phyloP scores from a whole-genome alignment of 2,797 vertebrate genomes.

The Gobio occitaniae region DNA sequence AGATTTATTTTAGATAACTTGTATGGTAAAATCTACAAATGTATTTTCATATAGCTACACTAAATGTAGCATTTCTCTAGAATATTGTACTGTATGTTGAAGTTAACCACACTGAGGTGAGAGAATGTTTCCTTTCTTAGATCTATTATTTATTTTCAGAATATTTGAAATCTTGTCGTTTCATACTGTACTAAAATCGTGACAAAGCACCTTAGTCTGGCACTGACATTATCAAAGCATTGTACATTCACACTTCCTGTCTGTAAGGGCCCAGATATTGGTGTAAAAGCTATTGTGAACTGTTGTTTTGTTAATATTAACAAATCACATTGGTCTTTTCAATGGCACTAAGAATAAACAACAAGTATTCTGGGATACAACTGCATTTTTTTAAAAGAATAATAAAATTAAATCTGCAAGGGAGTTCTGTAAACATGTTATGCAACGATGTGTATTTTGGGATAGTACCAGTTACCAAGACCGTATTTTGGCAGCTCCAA shows the following conservation, averaged over 20 bases:
- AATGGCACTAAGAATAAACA: slow-evolving; percentile 45
- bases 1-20: not conserved
- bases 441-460: slow-evolving; percentile 32
- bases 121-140: slow-evolving; percentile 34
- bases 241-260: slow-evolving; percentile 27
- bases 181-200: slow-evolving; percentile 33
- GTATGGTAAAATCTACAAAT: not conserved
- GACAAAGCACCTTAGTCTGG: slow-evolving; percentile 51
- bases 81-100: not conserved
- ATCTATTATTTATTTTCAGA: slow-evolving; percentile 46
- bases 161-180: not conserved
- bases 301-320: not conserved
- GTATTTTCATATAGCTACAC: slow-evolving; percentile 2
- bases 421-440: slow-evolving; percentile 26
- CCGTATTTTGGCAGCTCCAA: not conserved
- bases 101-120: not conserved
- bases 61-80: slow-evolving; percentile 5
- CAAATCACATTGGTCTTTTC: not conserved
- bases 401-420: not conserved
- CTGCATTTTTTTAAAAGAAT: slow-evolving; percentile 9
- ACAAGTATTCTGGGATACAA: slow-evolving; percentile 4
- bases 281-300: not conserved
- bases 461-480: slow-evolving; percentile 8
- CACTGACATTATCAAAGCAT: slow-evolving; percentile 33
- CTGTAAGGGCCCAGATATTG: not conserved